These are phyloP conservation scores for Macaria notata DNA, from an alignment of 2,888 invertebrate genomes.

Conservation along the genomic window DNA sequence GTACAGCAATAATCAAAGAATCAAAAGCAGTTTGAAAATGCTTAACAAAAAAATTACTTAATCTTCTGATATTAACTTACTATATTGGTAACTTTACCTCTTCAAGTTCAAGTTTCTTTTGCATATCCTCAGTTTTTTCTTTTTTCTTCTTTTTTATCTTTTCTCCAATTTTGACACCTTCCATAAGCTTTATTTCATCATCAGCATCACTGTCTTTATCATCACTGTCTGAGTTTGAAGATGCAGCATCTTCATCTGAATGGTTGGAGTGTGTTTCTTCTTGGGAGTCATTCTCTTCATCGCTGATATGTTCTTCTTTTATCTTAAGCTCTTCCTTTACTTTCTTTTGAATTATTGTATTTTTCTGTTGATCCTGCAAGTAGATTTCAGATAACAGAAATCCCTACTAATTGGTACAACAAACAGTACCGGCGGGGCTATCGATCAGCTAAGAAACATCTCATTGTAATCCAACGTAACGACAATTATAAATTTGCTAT, in stretches of 20 bases:
- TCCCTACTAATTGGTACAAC: no score
- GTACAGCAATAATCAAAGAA: no score
- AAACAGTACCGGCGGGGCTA: no score
- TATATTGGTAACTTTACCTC: conserved; percentile 48
- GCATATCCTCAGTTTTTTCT: conserved; percentile 69
- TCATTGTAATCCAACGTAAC: no score
- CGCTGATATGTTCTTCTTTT: conserved; percentile 45
- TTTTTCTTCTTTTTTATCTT: conserved; percentile 70
- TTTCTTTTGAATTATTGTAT: conserved; percentile 30
- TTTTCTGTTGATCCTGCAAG: conserved; percentile 12
- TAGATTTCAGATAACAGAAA: not conserved
- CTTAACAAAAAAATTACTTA: no score
- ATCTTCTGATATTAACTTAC: no score
- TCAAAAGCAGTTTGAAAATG: no score
- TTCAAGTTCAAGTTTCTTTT: conserved; percentile 70
- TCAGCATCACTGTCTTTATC: conserved; percentile 32
- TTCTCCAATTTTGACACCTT: conserved; percentile 66
- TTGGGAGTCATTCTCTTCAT: conserved; percentile 47
- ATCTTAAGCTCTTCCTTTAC: conserved; percentile 42
- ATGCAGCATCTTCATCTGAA: conserved; percentile 27
- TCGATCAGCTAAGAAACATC: no score
- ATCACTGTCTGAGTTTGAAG: conserved; percentile 26
- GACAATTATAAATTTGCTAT: no score
- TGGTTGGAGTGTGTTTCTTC: conserved; percentile 16
- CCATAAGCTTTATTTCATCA: conserved; percentile 61